Evolutionary conservation across 53 echinoderm and acorn worm genomes (phyloP), one percentile per base, ranked within the genome.

Genomic region (Patiria pectinifera): DNA sequence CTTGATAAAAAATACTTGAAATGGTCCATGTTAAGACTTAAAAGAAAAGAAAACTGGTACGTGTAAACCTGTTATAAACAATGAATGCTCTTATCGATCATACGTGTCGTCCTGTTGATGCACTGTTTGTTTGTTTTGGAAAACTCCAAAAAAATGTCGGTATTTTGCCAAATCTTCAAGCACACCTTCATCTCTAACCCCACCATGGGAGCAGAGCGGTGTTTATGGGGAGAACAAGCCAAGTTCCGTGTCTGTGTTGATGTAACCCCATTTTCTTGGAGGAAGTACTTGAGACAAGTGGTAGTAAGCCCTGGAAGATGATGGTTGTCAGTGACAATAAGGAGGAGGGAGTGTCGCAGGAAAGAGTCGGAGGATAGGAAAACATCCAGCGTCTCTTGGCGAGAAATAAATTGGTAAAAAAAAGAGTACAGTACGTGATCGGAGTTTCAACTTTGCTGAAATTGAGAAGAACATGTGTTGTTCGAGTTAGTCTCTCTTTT

Each of bases 281-380:
- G 86, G 86, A 86, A 86, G 86, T 71, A 86, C 86, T 86, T 71
- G 86, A 86, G 86, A 86, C 86, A 86, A 86, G 71, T 86, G 86
- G 85, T 69, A 85, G 85, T 22, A n/a, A 24, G 61, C 60, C 23
- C 48, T 4, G 4, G 70, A 71, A 71, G 69, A 74, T 86, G 14
- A 8, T 59, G n/a, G 21, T 49, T 82, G n/a, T 59, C 59, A 23
- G 35, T 58, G 86, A 74, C 71, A 86, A 71, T 70, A 86, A 14
- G 86, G 53, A 71, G 45, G 5, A n/a, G 70, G 85, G 24, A 35
- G 21, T 71, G 59, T 19, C 86, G 46, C 46, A 71, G 49, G 7
- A 47, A 75, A 48, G 74, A 86, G 47, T 14, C 3, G 0, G 46
- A 21, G 49, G 23, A 71, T 70, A 6, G 9, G 84, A 26, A 69